phyloP scores from a whole-genome alignment of 1,140 invertebrate genomes.

The Achatina immaculata region DNA sequence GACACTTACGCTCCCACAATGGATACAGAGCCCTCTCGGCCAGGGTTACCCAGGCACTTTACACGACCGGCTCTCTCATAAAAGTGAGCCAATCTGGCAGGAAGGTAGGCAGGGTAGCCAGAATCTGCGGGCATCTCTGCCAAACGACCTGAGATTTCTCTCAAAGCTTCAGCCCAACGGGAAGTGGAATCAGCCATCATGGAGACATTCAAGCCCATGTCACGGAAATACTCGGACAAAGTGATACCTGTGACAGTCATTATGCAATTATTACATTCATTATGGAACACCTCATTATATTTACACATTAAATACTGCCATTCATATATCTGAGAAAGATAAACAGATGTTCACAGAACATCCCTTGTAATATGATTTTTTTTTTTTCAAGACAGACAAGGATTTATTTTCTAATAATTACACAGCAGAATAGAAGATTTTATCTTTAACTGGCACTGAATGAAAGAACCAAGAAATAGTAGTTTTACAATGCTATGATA shows the following conservation, averaged over 20 bases:
- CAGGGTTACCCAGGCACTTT: constrained; percentile 96
- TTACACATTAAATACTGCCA: neutral
- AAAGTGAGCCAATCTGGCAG: constrained; percentile 97
- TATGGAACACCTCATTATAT: too few relatives aligned
- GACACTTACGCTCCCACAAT: constrained; percentile 93
- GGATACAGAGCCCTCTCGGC: constrained; percentile 96
- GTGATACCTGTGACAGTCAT: constrained; percentile 84
- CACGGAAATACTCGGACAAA: constrained; percentile 96
- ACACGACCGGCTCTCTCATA: constrained; percentile 99
- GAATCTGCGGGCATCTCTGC: constrained; percentile 99
- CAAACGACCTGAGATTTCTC: constrained; percentile 99
- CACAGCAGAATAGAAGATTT: too few relatives aligned
- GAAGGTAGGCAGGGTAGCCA: constrained; percentile 99
- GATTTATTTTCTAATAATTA: too few relatives aligned
- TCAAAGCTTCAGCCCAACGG: constrained; percentile 98
- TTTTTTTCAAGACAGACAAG: too few relatives aligned
- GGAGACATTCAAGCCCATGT: constrained; percentile 99
- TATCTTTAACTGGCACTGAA: too few relatives aligned
- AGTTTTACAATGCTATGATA: too few relatives aligned
- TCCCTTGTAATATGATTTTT: too few relatives aligned
- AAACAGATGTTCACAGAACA: neutral
- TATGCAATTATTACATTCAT: neutral
- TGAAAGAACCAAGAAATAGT: too few relatives aligned
- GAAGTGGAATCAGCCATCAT: constrained; percentile 99
- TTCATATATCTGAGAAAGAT: neutral